These are phyloP conservation scores for Sus scrofa DNA, from an alignment of 2,113 vertebrate species.

Conservation along the genomic window T2T-Sscrofa CM000815.6:116107501-116108000, in stretches of 20 bases:
- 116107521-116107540: not conserved
- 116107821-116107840: not conserved
- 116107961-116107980: not conserved
- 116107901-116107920: not conserved
- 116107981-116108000: not conserved
- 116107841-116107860: not conserved
- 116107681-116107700: not conserved
- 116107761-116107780: not conserved
- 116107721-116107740: not conserved
- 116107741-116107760: not conserved
- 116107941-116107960: not conserved
- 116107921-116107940: not conserved
- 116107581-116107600: not conserved
- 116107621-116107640: not conserved
- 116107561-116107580: not conserved
- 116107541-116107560: not conserved
- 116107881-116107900: conserved; percentile 9
- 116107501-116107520: not conserved
- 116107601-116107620: not conserved
- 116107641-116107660: not conserved
- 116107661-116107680: not conserved
- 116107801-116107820: not conserved
- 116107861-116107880: not conserved
- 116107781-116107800: not conserved
- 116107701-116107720: not conserved